Conservation (phyloP, 2,888 invertebrate species). For the Archips xylosteana region DNA sequence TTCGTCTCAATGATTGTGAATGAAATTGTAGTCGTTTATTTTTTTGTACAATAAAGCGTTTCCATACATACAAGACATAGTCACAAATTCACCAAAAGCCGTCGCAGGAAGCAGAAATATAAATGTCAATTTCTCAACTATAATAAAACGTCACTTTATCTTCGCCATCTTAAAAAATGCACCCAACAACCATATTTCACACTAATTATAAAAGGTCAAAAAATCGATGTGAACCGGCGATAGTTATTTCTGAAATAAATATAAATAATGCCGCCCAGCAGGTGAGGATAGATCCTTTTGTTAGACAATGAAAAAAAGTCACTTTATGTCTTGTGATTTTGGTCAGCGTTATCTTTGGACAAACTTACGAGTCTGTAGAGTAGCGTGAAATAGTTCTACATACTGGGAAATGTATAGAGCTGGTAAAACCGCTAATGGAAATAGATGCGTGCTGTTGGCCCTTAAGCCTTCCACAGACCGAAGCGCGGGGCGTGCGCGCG, state of each 20-base stretch:
- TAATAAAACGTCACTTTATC: conserved; percentile 20
- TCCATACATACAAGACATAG: too few species aligned
- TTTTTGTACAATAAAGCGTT: too few species aligned
- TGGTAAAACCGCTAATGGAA: conserved; percentile 48
- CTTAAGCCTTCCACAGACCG: too few species aligned
- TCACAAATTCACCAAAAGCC: background rate
- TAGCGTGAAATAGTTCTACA: conserved; percentile 77
- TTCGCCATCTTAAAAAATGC: conserved; percentile 44
- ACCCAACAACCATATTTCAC: conserved; percentile 74
- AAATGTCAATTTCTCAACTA: conserved; percentile 9
- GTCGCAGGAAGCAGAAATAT: conserved; percentile 23
- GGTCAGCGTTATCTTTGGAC: conserved; percentile 80
- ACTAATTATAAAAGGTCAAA: conserved; percentile 77
- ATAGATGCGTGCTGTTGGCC: too few species aligned
- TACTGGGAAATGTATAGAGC: conserved; percentile 55
- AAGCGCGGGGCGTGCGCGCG: too few species aligned
- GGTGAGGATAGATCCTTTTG: conserved; percentile 75
- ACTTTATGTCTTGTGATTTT: conserved; percentile 79
- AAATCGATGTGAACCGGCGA: conserved; percentile 58
- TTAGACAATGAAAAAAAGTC: conserved; percentile 67
- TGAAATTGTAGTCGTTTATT: too few species aligned
- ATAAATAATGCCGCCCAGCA: conserved; percentile 77
- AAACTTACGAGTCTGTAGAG: conserved; percentile 72
- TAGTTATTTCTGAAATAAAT: conserved; percentile 58
- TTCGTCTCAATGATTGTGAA: too few species aligned